Conservation (phyloP, 2,888 invertebrate species). For the Ennomos quercinarius region DNA sequence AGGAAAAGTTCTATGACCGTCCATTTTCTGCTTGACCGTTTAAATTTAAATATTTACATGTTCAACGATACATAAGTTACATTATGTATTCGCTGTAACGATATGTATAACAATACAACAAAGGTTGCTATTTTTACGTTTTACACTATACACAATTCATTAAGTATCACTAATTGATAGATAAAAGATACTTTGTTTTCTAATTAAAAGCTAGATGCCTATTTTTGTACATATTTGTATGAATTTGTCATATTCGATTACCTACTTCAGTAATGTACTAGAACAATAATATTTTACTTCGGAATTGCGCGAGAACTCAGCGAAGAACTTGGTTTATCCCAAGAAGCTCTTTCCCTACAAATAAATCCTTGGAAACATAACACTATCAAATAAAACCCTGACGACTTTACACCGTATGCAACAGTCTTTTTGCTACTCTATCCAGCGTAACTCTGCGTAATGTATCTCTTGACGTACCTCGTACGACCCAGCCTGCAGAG, state of each 20-base stretch:
- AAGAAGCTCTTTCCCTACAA: slow-evolving; percentile 4
- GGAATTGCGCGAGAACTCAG: too few relatives aligned
- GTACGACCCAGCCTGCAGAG: slow-evolving; percentile 6
- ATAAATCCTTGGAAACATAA: slow-evolving; percentile 8
- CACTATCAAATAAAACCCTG: slow-evolving; percentile 15
- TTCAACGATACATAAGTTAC: slow-evolving; percentile 35
- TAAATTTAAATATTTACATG: slow-evolving; percentile 54
- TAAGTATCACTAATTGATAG: too few relatives aligned
- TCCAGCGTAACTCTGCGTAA: slow-evolving; percentile 5
- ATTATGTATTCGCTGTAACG: slow-evolving; percentile 49
- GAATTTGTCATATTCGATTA: too few relatives aligned
- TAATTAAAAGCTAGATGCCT: too few relatives aligned
- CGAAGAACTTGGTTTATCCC: background rate
- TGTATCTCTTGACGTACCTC: slow-evolving; percentile 15
- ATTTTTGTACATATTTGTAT: too few relatives aligned
- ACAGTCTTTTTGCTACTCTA: slow-evolving; percentile 5
- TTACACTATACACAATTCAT: slow-evolving; percentile 1
- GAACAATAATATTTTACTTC: background rate
- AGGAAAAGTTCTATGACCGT: slow-evolving; percentile 78
- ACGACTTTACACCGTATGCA: background rate
- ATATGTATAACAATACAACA: slow-evolving; percentile 48
- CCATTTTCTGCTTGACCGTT: slow-evolving; percentile 43
- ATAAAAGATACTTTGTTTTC: too few relatives aligned
- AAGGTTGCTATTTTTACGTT: slow-evolving; percentile 38
- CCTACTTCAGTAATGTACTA: too few relatives aligned